These are phyloP conservation scores for Eufriesea mexicana DNA, from an alignment of 1,140 invertebrate genomes.

Conservation along the genomic window DNA sequence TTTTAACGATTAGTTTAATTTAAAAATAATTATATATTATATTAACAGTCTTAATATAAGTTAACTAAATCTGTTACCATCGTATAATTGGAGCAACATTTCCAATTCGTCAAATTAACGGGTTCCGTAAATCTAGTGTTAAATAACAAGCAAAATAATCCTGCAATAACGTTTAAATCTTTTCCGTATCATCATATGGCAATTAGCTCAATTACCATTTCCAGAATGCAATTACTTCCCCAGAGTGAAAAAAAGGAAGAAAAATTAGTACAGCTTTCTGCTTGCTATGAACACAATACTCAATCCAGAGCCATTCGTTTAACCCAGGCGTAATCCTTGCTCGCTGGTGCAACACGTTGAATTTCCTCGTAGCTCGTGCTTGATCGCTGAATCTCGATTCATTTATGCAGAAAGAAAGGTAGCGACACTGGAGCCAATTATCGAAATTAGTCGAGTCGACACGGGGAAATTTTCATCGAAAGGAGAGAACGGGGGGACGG, in stretches of 20 bases:
- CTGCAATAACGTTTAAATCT: too few relatives aligned
- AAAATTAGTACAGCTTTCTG: neutral
- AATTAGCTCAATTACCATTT: neutral
- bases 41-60: too few relatives aligned
- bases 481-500: neutral
- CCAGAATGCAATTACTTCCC: neutral
- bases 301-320: neutral
- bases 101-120: too few relatives aligned
- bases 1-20: too few relatives aligned
- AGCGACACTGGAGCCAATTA: constrained; percentile 4
- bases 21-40: too few relatives aligned
- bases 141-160: too few relatives aligned
- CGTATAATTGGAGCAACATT: too few relatives aligned
- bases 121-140: too few relatives aligned
- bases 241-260: neutral
- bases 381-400: neutral
- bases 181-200: neutral
- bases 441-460: neutral
- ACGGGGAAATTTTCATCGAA: neutral
- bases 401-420: neutral
- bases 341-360: neutral
- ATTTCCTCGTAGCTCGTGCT: neutral
- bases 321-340: too few relatives aligned
- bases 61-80: too few relatives aligned
- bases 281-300: neutral